Percentiles rank a stretch among this genome's conserved stretches.
Conservation (phyloP, 2,888 invertebrate genomes). For the Ferrisia virgata region DNA sequence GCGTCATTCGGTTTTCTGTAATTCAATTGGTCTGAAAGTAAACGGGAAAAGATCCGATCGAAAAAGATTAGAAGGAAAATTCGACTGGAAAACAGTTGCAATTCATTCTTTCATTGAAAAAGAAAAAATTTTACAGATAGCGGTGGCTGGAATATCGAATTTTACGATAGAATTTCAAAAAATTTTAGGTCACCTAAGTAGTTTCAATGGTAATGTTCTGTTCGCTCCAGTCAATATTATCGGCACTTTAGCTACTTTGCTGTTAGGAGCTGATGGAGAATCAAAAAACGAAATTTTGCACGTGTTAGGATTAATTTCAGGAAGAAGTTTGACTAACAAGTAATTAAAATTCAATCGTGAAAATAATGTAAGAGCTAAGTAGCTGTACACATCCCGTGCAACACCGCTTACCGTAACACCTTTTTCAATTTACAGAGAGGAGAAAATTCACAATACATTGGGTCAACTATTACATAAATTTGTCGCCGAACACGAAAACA, state of each 20-base stretch:
- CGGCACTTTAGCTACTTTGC: slow-evolving; percentile 40
- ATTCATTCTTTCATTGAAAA: neutral
- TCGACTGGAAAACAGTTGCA: neutral
- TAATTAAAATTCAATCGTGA: neutral
- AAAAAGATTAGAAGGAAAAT: too few species aligned
- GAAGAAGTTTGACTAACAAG: slow-evolving; percentile 18
- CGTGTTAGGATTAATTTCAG: slow-evolving; percentile 29
- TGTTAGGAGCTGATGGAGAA: slow-evolving; percentile 42
- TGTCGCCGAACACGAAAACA: neutral
- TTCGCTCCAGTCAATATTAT: slow-evolving; percentile 45
- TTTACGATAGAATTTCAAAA: slow-evolving; percentile 33
- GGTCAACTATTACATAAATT: slow-evolving; percentile 47
- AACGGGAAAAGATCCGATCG: too few species aligned
- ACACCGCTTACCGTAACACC: neutral
- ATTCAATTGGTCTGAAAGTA: too few species aligned
- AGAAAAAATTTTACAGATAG: slow-evolving; percentile 48
- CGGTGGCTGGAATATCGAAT: slow-evolving; percentile 2
- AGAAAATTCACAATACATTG: slow-evolving; percentile 35
- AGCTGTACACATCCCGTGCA: neutral
- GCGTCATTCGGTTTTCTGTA: too few species aligned
- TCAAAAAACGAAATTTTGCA: slow-evolving; percentile 45
- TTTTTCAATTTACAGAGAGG: slow-evolving; percentile 31
- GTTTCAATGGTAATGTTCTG: slow-evolving; percentile 36
- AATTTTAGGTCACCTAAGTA: neutral
- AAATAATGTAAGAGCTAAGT: neutral